Evolutionary conservation across 2,113 vertebrate genomes (phyloP).

Genomic region (Lamprotornis superbus): DNA sequence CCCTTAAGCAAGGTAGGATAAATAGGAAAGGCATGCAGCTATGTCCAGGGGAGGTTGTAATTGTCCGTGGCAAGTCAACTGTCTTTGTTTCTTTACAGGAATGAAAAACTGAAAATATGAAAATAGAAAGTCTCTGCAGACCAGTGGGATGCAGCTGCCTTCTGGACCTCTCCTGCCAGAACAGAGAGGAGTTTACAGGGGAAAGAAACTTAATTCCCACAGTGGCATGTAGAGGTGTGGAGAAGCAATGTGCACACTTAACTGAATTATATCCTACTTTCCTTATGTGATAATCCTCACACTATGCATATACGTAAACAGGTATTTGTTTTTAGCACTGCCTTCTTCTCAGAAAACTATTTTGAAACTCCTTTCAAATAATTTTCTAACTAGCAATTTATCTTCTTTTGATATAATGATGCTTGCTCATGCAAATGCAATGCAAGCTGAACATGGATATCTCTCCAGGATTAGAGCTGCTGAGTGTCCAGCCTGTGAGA

Average conservation of each 20-base stretch:
- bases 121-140: neutral
- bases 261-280: neutral
- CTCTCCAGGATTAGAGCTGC: neutral
- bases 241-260: accelerated
- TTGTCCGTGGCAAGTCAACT: neutral
- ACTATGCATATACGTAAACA: neutral
- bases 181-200: neutral
- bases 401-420: neutral
- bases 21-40: neutral
- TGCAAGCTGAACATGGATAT: neutral
- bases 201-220: neutral
- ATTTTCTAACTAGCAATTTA: neutral
- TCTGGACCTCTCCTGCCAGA: neutral
- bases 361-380: neutral
- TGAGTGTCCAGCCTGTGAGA: neutral
- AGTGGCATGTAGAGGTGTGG: neutral
- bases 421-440: neutral
- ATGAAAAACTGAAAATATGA: neutral
- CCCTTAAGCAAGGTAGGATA: neutral
- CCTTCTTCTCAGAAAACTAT: neutral
- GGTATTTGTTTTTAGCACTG: neutral
- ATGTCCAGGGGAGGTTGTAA: neutral
- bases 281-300: neutral
- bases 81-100: neutral
- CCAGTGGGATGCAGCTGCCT: neutral